A percentile compares a stretch with the other conserved stretches of the same genome.
These are phyloP conservation scores for Apeira syringaria DNA, from an alignment of 2,888 invertebrate genomes.

Conservation along the genomic window DNA sequence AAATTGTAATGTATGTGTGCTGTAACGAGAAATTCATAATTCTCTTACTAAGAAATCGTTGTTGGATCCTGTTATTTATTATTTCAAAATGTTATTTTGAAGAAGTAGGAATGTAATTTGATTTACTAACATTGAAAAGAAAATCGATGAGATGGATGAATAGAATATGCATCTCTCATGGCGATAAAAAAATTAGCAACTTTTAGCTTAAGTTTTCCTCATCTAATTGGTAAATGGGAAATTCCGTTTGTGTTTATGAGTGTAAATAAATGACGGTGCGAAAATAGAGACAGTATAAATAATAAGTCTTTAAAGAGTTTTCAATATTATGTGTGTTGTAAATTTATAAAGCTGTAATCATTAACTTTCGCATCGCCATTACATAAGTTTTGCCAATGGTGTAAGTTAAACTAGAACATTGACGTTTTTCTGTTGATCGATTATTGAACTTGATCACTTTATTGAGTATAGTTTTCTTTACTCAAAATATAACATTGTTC, in stretches of 20 bases:
- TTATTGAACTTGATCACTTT: slow-evolving; percentile 12
- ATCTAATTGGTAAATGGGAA: slow-evolving; percentile 39
- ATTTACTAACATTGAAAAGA: no score
- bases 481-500: slow-evolving; percentile 57
- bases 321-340: slow-evolving; percentile 17
- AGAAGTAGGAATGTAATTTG: no score
- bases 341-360: slow-evolving; percentile 9
- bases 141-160: no score
- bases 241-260: slow-evolving; percentile 31
- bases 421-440: slow-evolving; percentile 15
- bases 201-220: slow-evolving; percentile 33
- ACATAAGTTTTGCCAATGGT: slow-evolving; percentile 30
- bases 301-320: slow-evolving; percentile 11
- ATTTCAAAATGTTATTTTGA: neutral
- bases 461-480: slow-evolving; percentile 47
- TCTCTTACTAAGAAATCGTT: slow-evolving; percentile 31
- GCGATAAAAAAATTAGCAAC: no score
- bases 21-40: slow-evolving; percentile 18
- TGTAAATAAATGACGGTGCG: slow-evolving; percentile 25
- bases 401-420: slow-evolving; percentile 32
- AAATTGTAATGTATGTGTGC: slow-evolving; percentile 25
- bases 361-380: slow-evolving; percentile 20
- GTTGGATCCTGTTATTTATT: neutral
- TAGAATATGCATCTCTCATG: no score
- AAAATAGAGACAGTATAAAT: slow-evolving; percentile 13